A percentile compares a stretch with the other conserved stretches of the same genome.
Evolutionary conservation across 2,797 vertebrate species (phyloP).

Genomic region (Enteromius argenteus): DNA sequence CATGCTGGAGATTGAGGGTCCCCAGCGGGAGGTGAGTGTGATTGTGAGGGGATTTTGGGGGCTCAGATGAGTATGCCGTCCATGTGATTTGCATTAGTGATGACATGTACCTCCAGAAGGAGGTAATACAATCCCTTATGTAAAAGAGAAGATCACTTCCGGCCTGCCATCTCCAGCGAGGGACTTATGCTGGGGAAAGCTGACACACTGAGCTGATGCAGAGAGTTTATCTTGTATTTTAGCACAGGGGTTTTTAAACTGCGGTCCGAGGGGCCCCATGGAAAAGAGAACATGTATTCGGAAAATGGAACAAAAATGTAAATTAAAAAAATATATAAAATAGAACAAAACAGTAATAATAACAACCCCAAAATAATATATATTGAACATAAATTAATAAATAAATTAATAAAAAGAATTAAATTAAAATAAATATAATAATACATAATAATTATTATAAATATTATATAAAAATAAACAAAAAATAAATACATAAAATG

Average conservation of each 20-base stretch:
- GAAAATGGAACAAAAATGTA: background rate
- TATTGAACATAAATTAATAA: background rate
- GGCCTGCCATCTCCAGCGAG: slow-evolving; percentile 74
- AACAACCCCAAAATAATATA: background rate
- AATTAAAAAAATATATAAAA: background rate
- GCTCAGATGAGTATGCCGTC: slow-evolving; percentile 69
- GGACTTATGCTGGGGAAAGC: slow-evolving; percentile 1
- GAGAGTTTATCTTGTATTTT: slow-evolving; percentile 73
- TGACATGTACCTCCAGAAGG: slow-evolving; percentile 86
- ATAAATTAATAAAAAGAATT: background rate
- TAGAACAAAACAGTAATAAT: background rate
- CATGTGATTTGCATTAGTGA: slow-evolving; percentile 90
- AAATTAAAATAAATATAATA: background rate
- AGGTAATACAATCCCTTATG: slow-evolving; percentile 85
- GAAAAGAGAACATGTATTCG: background rate
- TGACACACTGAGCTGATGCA: slow-evolving; percentile 2
- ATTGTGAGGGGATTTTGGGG: slow-evolving; percentile 67
- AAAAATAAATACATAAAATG: background rate
- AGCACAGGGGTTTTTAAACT: slow-evolving; percentile 48
- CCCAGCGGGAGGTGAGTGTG: slow-evolving; percentile 44
- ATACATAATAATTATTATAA: background rate
- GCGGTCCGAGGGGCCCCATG: background rate
- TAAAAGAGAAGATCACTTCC: slow-evolving; percentile 87
- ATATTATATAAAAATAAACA: background rate
- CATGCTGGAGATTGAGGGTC: slow-evolving; percentile 25